Base-by-base conservation (phyloP, 2,113 vertebrate genomes). In the Xiphophorus couchianus region DNA sequence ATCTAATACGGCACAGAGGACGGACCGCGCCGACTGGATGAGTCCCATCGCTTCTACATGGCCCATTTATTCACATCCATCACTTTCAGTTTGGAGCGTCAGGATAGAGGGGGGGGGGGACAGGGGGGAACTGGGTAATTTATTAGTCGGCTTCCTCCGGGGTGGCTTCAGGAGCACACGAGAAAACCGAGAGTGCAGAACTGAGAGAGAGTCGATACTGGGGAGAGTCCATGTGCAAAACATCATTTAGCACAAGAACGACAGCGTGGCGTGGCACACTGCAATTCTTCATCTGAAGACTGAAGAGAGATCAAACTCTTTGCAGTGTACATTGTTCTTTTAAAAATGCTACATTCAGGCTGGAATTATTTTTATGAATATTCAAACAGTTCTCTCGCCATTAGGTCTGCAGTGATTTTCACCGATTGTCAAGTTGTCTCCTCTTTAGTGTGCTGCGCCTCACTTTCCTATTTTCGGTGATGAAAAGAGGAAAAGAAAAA, bases 11-110 rank as follows among this genome's bases (percentile, higher is more conserved):
- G 74, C 79, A 74, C 73, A 84, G 73, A 84, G 80, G 82, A 58
- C 25, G 51, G 51, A 86, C 61, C 28, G 13, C 72, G 69, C 33
- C 48, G 3, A 74, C 68, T 66, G 78, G 62, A 79, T 66, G 76
- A 82, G 75, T 88, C 86, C 69, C 77, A 74, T 66, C 62, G 80
- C 82, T 74, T 84, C 74, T 78, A 72, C 73, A 71, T 81, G 80
- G 73, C 70, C 71, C 77, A 81, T 85, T 84, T 85, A 76, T 85
- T 90, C 80, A 73, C 78, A 86, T 86, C 78, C 84, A 84, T 85
- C 84, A 84, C 75, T 83, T 73, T 77, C 30, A 33, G 80, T 80
- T 84, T 69, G 66, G 64, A 76, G 68, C 60, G 0, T 67, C 12
- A 37, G 35, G 35, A 37, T 37, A 37, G 35, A 11, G 10, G 35